Conservation (phyloP, 2,797 vertebrate species). For the Gymnoscopelus microlampas region DNA sequence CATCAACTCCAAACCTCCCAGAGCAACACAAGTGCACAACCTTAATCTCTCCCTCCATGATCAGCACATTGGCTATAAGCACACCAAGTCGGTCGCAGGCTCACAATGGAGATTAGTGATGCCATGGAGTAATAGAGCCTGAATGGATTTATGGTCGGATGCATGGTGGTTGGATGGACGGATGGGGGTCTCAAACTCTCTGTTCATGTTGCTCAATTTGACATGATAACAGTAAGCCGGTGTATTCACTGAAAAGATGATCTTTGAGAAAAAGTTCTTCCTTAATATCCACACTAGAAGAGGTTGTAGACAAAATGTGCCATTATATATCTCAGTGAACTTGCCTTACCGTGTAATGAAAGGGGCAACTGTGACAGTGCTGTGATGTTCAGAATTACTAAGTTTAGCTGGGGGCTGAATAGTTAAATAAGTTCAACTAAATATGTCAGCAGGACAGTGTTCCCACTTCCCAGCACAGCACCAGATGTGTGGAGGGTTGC, state of each 20-base stretch:
- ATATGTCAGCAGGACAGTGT: slow-evolving; percentile 35
- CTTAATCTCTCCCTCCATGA: slow-evolving; percentile 60
- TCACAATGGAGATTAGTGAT: slow-evolving; percentile 52
- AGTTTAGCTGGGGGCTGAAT: slow-evolving; percentile 45
- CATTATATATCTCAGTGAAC: background rate
- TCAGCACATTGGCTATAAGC: slow-evolving; percentile 37
- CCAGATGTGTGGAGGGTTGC: slow-evolving; percentile 4
- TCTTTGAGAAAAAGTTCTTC: background rate
- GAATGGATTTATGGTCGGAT: slow-evolving; percentile 16
- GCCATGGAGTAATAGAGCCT: slow-evolving; percentile 24
- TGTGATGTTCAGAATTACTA: slow-evolving; percentile 12
- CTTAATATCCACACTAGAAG: too few relatives aligned
- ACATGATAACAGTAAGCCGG: background rate
- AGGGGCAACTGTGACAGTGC: slow-evolving; percentile 8
- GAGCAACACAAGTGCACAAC: slow-evolving; percentile 34
- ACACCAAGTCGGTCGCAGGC: slow-evolving; percentile 23
- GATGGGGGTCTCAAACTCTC: background rate
- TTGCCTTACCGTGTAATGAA: slow-evolving; percentile 14
- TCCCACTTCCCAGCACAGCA: background rate
- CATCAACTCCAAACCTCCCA: slow-evolving; percentile 32
- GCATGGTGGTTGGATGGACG: background rate
- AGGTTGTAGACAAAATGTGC: too few relatives aligned
- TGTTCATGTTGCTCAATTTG: slow-evolving; percentile 16
- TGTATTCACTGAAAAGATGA: slow-evolving; percentile 3
- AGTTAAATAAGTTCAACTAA: slow-evolving; percentile 40